phyloP scores from a whole-genome alignment of 2,113 vertebrate genomes.

The Aldabrachelys gigantea region DNA sequence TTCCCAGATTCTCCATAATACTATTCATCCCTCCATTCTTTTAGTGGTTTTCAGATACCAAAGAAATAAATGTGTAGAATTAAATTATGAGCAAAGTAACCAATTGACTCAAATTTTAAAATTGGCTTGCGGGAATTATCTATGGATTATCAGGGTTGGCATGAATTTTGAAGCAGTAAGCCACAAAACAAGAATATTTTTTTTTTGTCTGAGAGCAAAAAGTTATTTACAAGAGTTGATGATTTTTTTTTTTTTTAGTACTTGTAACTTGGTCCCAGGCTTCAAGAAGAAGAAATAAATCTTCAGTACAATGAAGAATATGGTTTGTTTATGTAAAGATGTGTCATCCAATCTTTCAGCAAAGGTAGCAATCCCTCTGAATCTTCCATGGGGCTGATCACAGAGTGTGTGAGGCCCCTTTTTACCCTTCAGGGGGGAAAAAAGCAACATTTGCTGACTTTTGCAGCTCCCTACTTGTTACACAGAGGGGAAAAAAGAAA shows the following conservation, averaged over 20 bases:
- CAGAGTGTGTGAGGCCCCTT: not conserved
- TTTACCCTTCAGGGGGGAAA: not conserved
- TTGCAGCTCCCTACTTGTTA: constrained; percentile 15
- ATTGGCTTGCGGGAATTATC: not conserved
- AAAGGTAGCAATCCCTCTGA: rapidly evolving
- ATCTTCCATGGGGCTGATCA: not conserved
- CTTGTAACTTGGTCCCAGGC: not conserved
- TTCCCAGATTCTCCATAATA: too few relatives aligned
- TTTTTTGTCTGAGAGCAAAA: not conserved
- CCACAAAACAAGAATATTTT: not conserved
- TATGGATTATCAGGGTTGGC: not conserved
- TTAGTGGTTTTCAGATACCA: too few relatives aligned
- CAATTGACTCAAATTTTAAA: not conserved
- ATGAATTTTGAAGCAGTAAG: not conserved
- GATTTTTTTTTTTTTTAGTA: not conserved
- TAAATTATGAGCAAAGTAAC: rapidly evolving
- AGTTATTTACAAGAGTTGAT: not conserved
- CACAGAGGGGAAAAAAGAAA: not conserved
- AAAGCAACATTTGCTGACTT: not conserved
- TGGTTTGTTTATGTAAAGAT: not conserved
- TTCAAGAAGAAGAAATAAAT: not conserved
- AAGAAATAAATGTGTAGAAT: too few relatives aligned
- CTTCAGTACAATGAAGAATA: not conserved
- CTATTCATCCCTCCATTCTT: not conserved
- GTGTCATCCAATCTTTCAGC: not conserved